These are phyloP conservation scores for Agriopis marginaria DNA, from an alignment of 2,888 invertebrate genomes.

Conservation along the genomic window DNA sequence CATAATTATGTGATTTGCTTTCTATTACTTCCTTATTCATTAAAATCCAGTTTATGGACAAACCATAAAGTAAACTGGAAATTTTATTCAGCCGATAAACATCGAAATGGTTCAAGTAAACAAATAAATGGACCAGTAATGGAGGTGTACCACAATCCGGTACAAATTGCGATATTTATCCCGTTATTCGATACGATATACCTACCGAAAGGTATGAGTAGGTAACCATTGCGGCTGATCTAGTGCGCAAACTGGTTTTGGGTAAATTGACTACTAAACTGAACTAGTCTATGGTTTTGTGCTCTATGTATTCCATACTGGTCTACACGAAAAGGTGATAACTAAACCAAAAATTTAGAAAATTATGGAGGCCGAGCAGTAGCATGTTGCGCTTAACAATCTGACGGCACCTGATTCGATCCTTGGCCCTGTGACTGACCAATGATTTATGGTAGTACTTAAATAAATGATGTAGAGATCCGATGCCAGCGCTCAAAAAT, in stretches of 20 bases:
- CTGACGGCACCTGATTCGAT: too few species aligned
- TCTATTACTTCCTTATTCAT: conserved; percentile 2
- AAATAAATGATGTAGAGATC: too few species aligned
- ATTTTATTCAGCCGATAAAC: conserved; percentile 17
- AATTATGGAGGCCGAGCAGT: too few species aligned
- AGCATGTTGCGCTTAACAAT: not conserved
- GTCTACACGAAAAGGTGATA: too few species aligned
- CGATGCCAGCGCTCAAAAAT: too few species aligned
- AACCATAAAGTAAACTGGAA: conserved; percentile 9
- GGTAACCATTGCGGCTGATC: conserved; percentile 36
- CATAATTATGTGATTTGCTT: not conserved
- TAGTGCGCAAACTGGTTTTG: conserved; percentile 34
- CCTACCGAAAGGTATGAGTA: conserved; percentile 36
- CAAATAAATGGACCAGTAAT: conserved; percentile 35
- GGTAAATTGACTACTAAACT: conserved; percentile 28
- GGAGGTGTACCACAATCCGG: conserved; percentile 32
- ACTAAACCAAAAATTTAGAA: too few species aligned
- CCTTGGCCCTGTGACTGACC: too few species aligned
- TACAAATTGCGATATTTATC: conserved; percentile 37
- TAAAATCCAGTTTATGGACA: conserved; percentile 3
- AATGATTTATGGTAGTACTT: too few species aligned
- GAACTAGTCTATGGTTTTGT: conserved; percentile 9
- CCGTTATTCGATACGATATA: conserved; percentile 41
- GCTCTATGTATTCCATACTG: not conserved
- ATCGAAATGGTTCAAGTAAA: conserved; percentile 31